Evolutionary conservation across 2,888 invertebrate genomes (phyloP).

Genomic region (Temnothorax unifasciatus): DNA sequence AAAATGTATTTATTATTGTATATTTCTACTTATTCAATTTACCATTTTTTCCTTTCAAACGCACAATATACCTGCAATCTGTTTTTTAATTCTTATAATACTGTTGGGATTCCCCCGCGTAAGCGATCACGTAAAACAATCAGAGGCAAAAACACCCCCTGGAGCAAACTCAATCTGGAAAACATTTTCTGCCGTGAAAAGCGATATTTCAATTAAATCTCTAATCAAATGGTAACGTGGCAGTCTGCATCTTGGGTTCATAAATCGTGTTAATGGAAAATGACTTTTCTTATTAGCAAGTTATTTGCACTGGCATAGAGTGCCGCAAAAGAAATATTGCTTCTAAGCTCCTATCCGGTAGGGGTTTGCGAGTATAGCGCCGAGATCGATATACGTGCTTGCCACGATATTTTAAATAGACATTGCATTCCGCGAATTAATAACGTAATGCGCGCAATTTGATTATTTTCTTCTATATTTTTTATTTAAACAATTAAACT

Average conservation of each 20-base stretch:
- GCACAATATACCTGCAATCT: conserved; percentile 3
- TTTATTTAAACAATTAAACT: not conserved
- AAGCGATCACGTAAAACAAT: conserved; percentile 64
- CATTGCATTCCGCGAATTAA: not conserved
- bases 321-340: conserved; percentile 40
- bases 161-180: conserved; percentile 48
- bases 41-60: conserved; percentile 1
- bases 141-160: conserved; percentile 32
- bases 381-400: conserved; percentile 45
- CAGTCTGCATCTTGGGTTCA: conserved; percentile 20
- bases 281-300: conserved; percentile 60
- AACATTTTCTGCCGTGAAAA: conserved; percentile 21
- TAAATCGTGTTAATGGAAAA: conserved; percentile 67
- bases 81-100: conserved; percentile 45
- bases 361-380: not conserved
- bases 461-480: not conserved
- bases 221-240: conserved; percentile 53
- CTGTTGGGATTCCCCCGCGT: conserved; percentile 24
- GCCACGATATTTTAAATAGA: conserved; percentile 22
- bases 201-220: conserved; percentile 67
- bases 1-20: not conserved
- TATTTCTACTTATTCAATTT: conserved; percentile 20
- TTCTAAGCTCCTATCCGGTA: conserved; percentile 40
- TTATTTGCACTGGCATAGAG: conserved; percentile 44
- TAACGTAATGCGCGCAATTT: conserved; percentile 7